Percentiles rank a stretch among this genome's conserved stretches.
phyloP scores from a whole-genome alignment of 2,888 invertebrate species.

The Blastobasis lacticolella region DNA sequence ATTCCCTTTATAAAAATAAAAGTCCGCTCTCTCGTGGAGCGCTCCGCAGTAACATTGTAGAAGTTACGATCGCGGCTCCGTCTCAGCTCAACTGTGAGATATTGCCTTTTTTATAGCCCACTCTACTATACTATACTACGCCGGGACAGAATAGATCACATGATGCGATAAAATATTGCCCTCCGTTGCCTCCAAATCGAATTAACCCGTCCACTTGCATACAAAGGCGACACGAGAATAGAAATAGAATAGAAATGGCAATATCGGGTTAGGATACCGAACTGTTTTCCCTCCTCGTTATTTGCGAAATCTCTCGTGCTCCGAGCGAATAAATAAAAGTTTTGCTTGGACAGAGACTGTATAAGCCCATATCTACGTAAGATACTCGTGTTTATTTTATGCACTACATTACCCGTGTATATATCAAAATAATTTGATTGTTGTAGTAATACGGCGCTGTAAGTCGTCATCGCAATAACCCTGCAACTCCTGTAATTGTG shows the following conservation, averaged over 20 bases:
- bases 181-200: constrained; percentile 66
- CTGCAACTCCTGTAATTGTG: constrained; percentile 63
- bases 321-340: constrained; percentile 27
- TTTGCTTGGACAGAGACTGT: constrained; percentile 14
- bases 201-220: constrained; percentile 74
- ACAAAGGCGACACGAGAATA: constrained; percentile 59
- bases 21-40: constrained; percentile 49
- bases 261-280: constrained; percentile 60
- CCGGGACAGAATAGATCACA: constrained; percentile 72
- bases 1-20: constrained; percentile 51
- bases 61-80: constrained; percentile 67
- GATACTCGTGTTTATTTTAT: no score
- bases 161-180: constrained; percentile 73
- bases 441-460: no score
- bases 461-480: constrained; percentile 29
- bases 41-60: constrained; percentile 67
- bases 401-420: no score
- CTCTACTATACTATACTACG: constrained; percentile 63
- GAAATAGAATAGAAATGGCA: constrained; percentile 48
- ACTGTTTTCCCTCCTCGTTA: constrained; percentile 51
- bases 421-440: no score
- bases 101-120: constrained; percentile 73
- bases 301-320: constrained; percentile 26
- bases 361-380: background rate
- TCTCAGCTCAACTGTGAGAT: constrained; percentile 71